Base-by-base conservation (phyloP, 2,797 vertebrate species). In the Lagocephalus sceleratus region DNA sequence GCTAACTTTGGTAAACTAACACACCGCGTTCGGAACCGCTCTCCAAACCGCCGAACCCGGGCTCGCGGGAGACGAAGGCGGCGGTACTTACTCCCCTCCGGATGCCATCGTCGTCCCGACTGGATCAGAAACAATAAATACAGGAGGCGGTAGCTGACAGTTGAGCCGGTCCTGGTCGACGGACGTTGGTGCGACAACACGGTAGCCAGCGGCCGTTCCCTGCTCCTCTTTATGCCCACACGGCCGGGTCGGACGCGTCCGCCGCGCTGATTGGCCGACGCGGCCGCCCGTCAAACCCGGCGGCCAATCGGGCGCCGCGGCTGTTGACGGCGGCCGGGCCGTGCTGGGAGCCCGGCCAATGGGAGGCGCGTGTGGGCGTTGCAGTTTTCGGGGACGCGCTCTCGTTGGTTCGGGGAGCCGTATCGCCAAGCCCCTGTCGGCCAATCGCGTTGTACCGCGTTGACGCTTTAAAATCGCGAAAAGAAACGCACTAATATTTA, bases 81-180 rank as follows among this genome's bases (percentile, higher is more conserved):
- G 3, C 6, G 76, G 0, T 79, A 91, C 92, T 92, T 78, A 93
- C 92, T 93, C 92, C 83, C 85, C 90, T 71, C 88, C 91, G 84
- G 92, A 92, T 78, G 92, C 91, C 92, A 93, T 93, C 72, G 83
- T 91, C 60, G 78, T 87, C 84, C 32, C 84, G 78, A 84, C 78
- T 82, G 79, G 60, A 68, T 82, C 79, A 69, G 57, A 51, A 53
- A 60, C 40, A 88, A 90, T 89, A 91, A 91, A 91, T 88, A 86
- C 72, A 62, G 64, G 19, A 64, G 75, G 71, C 69, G 72, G 77
- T 86, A 81, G 75, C 83, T 83, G 78, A 76, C 75, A 66, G 68
- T 51, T 86, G 75, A 71, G 49, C 81, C 56, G 68, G 78, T 77
- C 73, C 50, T 60, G 53, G 68, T 62, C 62, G 51, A 59, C 51